These are phyloP conservation scores for Xylocampa areola DNA, from an alignment of 2,888 invertebrate genomes.

Conservation along the genomic window DNA sequence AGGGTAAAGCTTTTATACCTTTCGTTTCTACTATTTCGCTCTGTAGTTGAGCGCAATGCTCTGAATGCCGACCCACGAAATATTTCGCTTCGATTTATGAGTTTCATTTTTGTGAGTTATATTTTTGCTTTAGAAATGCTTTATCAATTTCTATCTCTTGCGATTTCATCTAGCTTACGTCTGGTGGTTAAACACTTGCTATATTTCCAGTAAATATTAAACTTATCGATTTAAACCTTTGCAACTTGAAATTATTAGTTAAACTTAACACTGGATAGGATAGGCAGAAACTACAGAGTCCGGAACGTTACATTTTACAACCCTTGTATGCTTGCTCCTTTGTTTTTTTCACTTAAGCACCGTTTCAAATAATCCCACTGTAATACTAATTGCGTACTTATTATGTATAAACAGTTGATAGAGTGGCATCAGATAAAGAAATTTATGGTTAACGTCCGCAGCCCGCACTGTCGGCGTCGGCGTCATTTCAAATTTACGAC, in stretches of 20 bases:
- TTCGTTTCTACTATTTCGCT: slow-evolving; percentile 85
- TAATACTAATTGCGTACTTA: no score
- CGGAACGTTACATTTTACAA: no score
- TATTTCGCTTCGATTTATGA: slow-evolving; percentile 87
- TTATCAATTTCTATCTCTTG: slow-evolving; percentile 69
- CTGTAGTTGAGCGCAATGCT: slow-evolving; percentile 82
- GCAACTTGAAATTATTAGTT: no score
- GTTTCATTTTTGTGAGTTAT: slow-evolving; percentile 80
- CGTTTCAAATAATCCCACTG: no score
- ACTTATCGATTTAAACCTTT: no score
- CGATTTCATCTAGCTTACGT: slow-evolving; percentile 30
- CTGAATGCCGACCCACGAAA: slow-evolving; percentile 81
- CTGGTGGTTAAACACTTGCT: slow-evolving; percentile 14
- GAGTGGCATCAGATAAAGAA: slow-evolving; percentile 62
- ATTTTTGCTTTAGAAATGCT: slow-evolving; percentile 75
- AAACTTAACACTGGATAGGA: no score
- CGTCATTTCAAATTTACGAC: slow-evolving; percentile 73
- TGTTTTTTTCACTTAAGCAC: no score
- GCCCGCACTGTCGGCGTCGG: slow-evolving; percentile 58
- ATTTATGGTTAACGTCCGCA: slow-evolving; percentile 63
- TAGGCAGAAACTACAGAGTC: no score
- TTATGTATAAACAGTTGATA: slow-evolving; percentile 35
- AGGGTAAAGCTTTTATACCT: slow-evolving; percentile 89
- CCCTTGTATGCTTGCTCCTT: no score
- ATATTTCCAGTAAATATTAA: slow-evolving; percentile 35